Percentiles rank a stretch among this genome's conserved stretches.
Evolutionary conservation across 2,113 vertebrate species (phyloP).

Genomic region (Pavo muticus): DNA sequence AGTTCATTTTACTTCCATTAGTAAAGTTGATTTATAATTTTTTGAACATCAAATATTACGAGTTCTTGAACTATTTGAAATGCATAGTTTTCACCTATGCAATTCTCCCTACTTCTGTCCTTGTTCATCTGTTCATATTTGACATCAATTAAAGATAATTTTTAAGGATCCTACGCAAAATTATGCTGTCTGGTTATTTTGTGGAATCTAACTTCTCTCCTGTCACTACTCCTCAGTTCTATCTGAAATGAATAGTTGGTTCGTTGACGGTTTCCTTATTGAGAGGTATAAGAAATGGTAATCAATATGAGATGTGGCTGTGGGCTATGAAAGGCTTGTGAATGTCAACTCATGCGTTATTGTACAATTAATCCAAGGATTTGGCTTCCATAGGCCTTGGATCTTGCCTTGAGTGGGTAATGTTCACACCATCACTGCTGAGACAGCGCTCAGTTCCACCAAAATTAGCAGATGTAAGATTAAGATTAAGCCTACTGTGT

Average conservation of each 20-base stretch:
- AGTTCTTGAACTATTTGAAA: slow-evolving; percentile 83
- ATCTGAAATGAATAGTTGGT: background rate
- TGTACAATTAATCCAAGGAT: background rate
- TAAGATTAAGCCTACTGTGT: background rate
- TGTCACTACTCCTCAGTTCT: background rate
- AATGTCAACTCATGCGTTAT: background rate
- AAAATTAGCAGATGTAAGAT: background rate
- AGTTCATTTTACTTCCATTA: slow-evolving; percentile 59
- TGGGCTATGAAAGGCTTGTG: background rate
- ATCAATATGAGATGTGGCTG: background rate
- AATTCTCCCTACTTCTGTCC: slow-evolving; percentile 89
- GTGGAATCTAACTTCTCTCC: slow-evolving; percentile 62
- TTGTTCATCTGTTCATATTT: slow-evolving; percentile 90
- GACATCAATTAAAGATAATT: slow-evolving; percentile 93
- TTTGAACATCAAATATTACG: slow-evolving; percentile 74
- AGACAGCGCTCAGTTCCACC: background rate
- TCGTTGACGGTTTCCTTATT: background rate
- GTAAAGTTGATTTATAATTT: slow-evolving; percentile 66
- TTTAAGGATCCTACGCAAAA: slow-evolving; percentile 84
- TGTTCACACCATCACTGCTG: background rate
- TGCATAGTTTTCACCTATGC: slow-evolving; percentile 94
- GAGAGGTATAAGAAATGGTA: background rate
- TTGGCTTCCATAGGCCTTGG: background rate
- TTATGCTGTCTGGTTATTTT: slow-evolving; percentile 78
- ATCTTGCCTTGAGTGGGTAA: background rate